Percentiles rank a stretch among this genome's conserved stretches.
Conservation (phyloP, 2,797 vertebrate species). For the Acropternis orthonyx region DNA sequence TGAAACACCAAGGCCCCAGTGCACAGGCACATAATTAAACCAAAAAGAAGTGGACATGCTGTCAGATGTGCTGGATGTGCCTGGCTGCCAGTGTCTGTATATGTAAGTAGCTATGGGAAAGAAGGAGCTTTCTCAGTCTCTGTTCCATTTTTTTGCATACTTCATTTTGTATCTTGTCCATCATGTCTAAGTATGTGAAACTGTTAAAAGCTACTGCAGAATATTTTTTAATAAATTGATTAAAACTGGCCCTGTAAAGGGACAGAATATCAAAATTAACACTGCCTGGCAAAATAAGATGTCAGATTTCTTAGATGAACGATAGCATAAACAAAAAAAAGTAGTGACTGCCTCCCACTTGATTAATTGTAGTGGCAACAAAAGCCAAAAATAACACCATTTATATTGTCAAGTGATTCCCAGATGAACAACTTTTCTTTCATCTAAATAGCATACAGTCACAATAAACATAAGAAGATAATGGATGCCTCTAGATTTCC, state of each 20-base stretch:
- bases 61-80: fast-evolving
- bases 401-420: constrained; percentile 52
- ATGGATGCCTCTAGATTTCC: constrained; percentile 26
- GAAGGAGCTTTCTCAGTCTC: not conserved
- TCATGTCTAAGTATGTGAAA: not conserved
- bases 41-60: fast-evolving
- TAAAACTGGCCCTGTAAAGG: not conserved
- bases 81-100: not conserved
- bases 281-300: not conserved
- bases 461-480: constrained; percentile 30
- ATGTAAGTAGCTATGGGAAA: not conserved
- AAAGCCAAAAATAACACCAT: constrained; percentile 29
- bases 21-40: not conserved
- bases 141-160: not conserved
- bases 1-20: not conserved
- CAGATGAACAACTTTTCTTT: constrained; percentile 46
- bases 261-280: not conserved
- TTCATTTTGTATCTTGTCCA: not conserved
- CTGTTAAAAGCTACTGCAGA: not conserved
- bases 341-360: not conserved
- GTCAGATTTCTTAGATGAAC: not conserved
- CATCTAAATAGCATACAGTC: constrained; percentile 1
- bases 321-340: not conserved
- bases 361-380: constrained; percentile 60
- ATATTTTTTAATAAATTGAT: not conserved